Percentiles rank a stretch among this genome's conserved stretches.
These are phyloP conservation scores for Cossypha niveicapilla DNA, from an alignment of 2,797 vertebrate genomes.

Conservation along the genomic window DNA sequence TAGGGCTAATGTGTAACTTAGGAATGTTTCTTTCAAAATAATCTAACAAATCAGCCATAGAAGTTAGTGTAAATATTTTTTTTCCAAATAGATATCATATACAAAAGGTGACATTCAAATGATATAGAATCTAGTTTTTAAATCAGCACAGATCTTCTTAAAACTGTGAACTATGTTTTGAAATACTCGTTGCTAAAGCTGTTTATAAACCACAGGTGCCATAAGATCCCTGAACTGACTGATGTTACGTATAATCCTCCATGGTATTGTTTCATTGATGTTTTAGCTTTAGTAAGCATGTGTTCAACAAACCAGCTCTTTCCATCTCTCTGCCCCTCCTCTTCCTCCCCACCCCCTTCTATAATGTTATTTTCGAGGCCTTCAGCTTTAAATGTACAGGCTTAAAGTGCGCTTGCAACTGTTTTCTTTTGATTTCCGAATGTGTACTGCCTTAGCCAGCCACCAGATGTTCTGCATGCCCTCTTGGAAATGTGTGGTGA, in stretches of 20 bases:
- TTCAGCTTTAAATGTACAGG: slow-evolving; percentile 79
- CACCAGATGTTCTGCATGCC: slow-evolving; percentile 78
- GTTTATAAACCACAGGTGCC: slow-evolving; percentile 98
- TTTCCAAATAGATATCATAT: slow-evolving; percentile 83
- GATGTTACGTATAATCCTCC: slow-evolving; percentile 77
- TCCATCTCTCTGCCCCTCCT: slow-evolving; percentile 27
- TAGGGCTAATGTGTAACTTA: slow-evolving; percentile 73
- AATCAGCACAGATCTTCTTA: slow-evolving; percentile 91
- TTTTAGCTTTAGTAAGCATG: slow-evolving; percentile 77
- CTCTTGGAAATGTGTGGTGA: slow-evolving; percentile 70
- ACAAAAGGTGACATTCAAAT: slow-evolving; percentile 84
- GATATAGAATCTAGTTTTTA: slow-evolving; percentile 96
- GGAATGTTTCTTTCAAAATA: slow-evolving; percentile 78
- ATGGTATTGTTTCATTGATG: slow-evolving; percentile 70
- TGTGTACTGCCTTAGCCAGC: slow-evolving; percentile 85
- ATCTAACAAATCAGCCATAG: slow-evolving; percentile 81
- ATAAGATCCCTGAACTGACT: slow-evolving; percentile 84
- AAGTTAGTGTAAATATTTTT: slow-evolving; percentile 85
- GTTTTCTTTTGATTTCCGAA: slow-evolving; percentile 75
- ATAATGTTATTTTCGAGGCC: slow-evolving; percentile 73
- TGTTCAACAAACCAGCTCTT: slow-evolving; percentile 65
- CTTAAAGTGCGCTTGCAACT: slow-evolving; percentile 79
- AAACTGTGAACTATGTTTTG: slow-evolving; percentile 96
- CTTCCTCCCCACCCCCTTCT: not conserved
- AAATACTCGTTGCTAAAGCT: slow-evolving; percentile 89